A percentile compares a stretch with the other conserved stretches of the same genome.
Evolutionary conservation across 2,797 vertebrate species (phyloP).

Genomic region (Chiloscyllium punctatum): DNA sequence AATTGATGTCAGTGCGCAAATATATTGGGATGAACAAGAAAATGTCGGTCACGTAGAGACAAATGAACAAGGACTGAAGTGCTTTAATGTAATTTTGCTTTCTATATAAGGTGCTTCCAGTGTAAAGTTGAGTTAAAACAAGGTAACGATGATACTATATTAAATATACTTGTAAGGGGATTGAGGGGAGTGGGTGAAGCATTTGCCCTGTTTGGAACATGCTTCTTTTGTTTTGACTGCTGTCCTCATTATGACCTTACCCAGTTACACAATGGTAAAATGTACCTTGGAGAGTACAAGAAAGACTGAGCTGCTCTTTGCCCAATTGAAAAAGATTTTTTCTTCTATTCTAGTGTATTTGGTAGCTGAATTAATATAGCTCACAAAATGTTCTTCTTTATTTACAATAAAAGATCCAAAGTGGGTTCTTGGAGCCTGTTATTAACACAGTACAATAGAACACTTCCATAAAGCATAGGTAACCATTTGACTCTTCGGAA

Average conservation of each 20-base stretch:
- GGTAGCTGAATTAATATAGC: neutral
- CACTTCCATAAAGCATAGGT: neutral
- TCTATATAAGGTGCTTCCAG: neutral
- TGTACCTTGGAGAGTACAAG: neutral
- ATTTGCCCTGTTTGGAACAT: no score
- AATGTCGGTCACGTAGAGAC: neutral
- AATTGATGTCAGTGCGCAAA: neutral
- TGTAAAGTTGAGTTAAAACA: neutral
- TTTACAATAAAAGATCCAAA: neutral
- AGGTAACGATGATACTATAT: neutral
- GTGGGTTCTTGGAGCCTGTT: neutral
- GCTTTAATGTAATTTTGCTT: neutral
- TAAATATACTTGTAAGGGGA: neutral
- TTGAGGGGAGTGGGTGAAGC: neutral
- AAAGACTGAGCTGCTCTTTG: neutral
- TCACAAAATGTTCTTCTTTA: neutral
- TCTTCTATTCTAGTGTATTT: neutral
- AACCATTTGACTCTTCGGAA: neutral
- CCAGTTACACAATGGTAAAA: neutral
- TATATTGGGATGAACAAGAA: neutral
- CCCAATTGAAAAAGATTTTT: neutral
- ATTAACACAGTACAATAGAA: neutral
- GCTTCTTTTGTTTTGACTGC: neutral
- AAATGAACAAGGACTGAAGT: conserved; percentile 12
- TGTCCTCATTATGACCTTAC: neutral